A percentile compares a stretch with the other conserved stretches of the same genome.
These are phyloP conservation scores for Hyperopisus bebe DNA, from an alignment of 2,113 vertebrate genomes.

Conservation along the genomic window DNA sequence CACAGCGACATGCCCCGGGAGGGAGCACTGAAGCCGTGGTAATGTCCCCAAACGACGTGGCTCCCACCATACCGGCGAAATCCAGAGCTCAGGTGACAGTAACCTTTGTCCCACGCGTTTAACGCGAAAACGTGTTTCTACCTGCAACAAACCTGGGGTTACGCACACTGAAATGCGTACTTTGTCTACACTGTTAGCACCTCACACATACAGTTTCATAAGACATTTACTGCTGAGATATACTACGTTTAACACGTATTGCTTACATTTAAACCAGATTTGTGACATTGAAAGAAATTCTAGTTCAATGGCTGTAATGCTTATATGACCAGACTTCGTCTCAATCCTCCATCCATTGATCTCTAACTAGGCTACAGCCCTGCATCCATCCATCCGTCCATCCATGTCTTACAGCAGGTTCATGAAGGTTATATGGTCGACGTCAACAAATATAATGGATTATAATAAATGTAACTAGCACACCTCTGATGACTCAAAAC, in stretches of 20 bases:
- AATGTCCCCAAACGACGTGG: background rate
- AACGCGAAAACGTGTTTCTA: background rate
- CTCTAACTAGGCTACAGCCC: too few species aligned
- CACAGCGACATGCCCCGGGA: conserved; percentile 17
- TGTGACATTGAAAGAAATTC: background rate
- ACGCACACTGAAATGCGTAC: background rate
- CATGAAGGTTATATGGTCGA: background rate
- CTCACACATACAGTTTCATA: background rate
- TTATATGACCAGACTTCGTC: background rate
- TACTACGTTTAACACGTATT: background rate
- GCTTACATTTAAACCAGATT: background rate
- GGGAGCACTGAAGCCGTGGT: background rate
- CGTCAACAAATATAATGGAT: background rate
- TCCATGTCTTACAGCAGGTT: background rate
- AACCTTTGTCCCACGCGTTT: background rate
- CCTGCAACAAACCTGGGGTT: background rate
- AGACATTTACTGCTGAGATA: background rate
- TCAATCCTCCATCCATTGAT: background rate
- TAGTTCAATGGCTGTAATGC: background rate
- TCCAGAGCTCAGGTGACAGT: background rate
- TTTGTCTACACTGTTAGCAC: background rate
- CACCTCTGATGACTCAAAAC: background rate
- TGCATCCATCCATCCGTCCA: background rate
- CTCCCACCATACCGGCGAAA: background rate
- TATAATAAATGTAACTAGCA: background rate